Conservation (phyloP, 2,113 vertebrate genomes). For the Lasiurus borealis region DNA sequence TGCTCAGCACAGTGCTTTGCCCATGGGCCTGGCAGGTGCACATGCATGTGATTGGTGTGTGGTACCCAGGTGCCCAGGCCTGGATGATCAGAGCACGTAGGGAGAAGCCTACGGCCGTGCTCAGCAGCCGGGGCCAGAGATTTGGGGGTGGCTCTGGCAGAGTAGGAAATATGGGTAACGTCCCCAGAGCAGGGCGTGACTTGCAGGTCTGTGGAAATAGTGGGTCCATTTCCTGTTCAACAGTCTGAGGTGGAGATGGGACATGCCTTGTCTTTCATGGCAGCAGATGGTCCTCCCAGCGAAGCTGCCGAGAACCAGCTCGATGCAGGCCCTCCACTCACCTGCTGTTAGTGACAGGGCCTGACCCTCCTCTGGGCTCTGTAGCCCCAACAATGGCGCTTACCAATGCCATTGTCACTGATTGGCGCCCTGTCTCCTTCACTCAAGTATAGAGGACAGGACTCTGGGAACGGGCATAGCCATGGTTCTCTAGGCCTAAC, state of each 20-base stretch:
- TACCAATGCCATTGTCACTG: neutral
- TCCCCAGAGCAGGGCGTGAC: neutral
- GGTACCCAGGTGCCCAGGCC: neutral
- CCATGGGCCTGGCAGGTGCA: neutral
- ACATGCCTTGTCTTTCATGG: neutral
- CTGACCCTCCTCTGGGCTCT: neutral
- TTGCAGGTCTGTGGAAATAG: neutral
- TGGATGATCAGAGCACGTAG: rapidly evolving
- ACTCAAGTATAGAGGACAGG: neutral
- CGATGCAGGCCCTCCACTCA: neutral
- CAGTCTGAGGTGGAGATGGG: neutral
- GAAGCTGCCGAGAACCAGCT: neutral
- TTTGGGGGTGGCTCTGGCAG: neutral
- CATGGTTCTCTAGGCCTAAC: neutral
- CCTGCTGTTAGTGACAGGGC: neutral
- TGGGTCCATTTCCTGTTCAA: neutral
- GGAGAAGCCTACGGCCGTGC: rapidly evolving
- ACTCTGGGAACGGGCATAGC: neutral
- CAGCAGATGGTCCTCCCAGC: neutral
- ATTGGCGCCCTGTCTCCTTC: neutral
- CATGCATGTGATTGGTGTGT: neutral
- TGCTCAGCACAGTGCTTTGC: neutral
- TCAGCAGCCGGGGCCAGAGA: neutral
- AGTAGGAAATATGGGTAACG: neutral
- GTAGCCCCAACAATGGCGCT: neutral